Percentiles rank a stretch among this genome's conserved stretches.
Conservation (phyloP, 1,140 invertebrate species). For the Campoletis sonorensis region DNA sequence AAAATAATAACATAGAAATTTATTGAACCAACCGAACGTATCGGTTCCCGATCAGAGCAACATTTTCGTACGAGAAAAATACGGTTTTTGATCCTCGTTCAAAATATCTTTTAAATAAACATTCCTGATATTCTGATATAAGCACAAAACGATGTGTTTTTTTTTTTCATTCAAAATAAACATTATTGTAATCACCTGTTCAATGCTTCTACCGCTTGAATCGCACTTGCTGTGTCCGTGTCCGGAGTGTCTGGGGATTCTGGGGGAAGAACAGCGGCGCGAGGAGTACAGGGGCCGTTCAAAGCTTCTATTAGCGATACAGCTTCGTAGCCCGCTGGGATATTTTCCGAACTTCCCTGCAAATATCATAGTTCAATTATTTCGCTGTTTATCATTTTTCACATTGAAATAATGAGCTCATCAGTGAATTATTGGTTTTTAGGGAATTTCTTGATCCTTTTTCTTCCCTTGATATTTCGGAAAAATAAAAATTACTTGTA, state of each 20-base stretch:
- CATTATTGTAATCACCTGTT: conserved; percentile 77
- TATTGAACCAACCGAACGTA: too few species aligned
- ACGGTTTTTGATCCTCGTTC: too few species aligned
- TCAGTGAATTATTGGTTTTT: not conserved
- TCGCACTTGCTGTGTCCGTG: conserved; percentile 78
- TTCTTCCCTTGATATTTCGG: not conserved
- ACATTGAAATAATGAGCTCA: not conserved
- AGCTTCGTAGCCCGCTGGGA: conserved; percentile 95
- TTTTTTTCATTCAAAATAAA: too few species aligned
- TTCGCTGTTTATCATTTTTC: not conserved
- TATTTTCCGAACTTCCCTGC: conserved; percentile 85
- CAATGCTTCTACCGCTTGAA: conserved; percentile 82
- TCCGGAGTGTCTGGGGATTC: conserved; percentile 76
- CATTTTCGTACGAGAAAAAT: too few species aligned
- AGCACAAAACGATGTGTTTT: too few species aligned
- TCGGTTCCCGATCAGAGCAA: too few species aligned
- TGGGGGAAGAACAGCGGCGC: conserved; percentile 77
- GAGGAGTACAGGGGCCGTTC: conserved; percentile 90
- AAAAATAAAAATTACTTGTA: too few species aligned
- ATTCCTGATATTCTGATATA: too few species aligned
- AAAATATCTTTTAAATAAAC: too few species aligned
- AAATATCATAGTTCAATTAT: conserved; percentile 49
- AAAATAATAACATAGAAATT: too few species aligned
- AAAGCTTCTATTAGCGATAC: conserved; percentile 98
- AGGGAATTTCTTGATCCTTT: not conserved